Evolutionary conservation across 2,113 vertebrate species (phyloP).

Genomic region (Sardina pilchardus): DNA sequence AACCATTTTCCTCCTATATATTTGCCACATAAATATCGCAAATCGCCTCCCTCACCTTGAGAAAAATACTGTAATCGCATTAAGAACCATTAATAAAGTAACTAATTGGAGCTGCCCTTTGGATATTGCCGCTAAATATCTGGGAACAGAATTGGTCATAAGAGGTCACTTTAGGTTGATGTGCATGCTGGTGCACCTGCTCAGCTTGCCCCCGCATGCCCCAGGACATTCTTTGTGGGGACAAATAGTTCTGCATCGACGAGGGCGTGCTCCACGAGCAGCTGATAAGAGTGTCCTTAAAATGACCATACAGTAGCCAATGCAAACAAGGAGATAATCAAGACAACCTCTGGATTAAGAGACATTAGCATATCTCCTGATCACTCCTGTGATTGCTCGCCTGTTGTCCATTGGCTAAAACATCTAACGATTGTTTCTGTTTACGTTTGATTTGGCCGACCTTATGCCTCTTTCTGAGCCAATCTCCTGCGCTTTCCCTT

Average conservation of each 20-base stretch:
- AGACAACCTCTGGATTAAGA: slow-evolving; percentile 59
- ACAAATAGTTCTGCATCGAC: background rate
- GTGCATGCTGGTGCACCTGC: background rate
- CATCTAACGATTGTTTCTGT: background rate
- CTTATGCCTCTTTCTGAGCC: background rate
- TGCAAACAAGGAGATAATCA: slow-evolving; percentile 65
- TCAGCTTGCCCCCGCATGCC: background rate
- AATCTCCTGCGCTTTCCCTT: slow-evolving; percentile 1
- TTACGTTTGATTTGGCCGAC: background rate
- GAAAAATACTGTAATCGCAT: background rate
- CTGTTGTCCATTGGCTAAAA: background rate
- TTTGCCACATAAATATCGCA: background rate
- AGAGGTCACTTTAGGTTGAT: background rate
- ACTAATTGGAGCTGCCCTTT: background rate
- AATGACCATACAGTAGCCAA: slow-evolving; percentile 61
- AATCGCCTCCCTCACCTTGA: background rate
- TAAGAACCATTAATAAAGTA: background rate
- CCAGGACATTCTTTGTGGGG: background rate
- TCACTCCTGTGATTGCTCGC: slow-evolving; percentile 52
- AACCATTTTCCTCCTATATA: background rate
- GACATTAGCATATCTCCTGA: slow-evolving; percentile 67
- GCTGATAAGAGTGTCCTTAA: slow-evolving; percentile 71
- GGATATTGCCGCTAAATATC: background rate
- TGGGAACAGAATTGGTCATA: background rate
- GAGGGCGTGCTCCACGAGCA: slow-evolving; percentile 15